Evolutionary conservation across 2,888 invertebrate species (phyloP).

Genomic region (Hyppa rectilinea): DNA sequence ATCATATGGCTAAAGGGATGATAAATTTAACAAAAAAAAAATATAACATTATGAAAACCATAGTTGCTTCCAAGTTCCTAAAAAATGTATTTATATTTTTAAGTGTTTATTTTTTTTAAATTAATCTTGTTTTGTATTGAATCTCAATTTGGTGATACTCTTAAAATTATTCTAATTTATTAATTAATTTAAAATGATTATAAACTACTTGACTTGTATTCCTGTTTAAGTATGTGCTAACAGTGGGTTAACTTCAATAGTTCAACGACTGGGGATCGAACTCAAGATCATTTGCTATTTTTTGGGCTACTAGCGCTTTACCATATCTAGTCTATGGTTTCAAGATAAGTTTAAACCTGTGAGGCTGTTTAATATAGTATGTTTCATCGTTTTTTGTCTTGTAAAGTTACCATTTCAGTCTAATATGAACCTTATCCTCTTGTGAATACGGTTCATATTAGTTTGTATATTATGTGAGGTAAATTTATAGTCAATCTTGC

Average conservation of each 20-base stretch:
- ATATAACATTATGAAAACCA: not conserved
- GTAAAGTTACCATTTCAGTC: not conserved
- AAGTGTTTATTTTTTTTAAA: constrained; percentile 4
- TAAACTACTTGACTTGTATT: not conserved
- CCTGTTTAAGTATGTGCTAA: not conserved
- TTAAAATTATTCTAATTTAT: not conserved
- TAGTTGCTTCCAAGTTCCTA: constrained; percentile 46
- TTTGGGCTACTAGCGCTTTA: not conserved
- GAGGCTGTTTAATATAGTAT: constrained; percentile 1
- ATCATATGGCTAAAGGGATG: too few relatives aligned
- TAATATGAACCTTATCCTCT: not conserved
- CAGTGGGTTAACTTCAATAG: not conserved
- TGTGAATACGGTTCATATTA: not conserved
- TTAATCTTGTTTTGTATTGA: not conserved
- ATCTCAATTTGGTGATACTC: constrained; percentile 15
- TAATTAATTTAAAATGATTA: not conserved
- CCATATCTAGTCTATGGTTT: not conserved
- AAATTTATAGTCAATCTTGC: not conserved
- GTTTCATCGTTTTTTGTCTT: not conserved
- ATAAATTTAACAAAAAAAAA: not conserved
- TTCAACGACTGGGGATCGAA: not conserved
- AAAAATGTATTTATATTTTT: constrained; percentile 3
- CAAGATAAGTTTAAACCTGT: not conserved
- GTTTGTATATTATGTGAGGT: not conserved
- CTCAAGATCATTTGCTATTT: not conserved